Evolutionary conservation across 2,113 vertebrate genomes (phyloP), one percentile per base, ranked within the genome.

Genomic region (Potamarius usumacintae): DNA sequence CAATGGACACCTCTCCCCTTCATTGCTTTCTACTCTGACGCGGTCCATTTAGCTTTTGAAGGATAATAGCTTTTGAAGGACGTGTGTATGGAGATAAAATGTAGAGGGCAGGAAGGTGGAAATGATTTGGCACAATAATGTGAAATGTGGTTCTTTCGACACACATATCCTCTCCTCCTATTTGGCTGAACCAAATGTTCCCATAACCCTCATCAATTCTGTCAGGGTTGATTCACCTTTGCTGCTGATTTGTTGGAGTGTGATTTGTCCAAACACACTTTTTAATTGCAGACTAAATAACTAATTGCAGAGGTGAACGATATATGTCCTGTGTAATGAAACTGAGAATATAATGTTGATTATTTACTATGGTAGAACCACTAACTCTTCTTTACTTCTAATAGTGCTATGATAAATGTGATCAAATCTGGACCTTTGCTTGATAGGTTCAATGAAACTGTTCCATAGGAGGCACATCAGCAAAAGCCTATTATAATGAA

Each of bases 21-120:
- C 53, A 57, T 57, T 22, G n/a, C 69, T 72, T 34, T 69, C 77
- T 72, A 58, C 60, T 63, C 88, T 82, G 77, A 76, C 58, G 58
- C 58, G 62, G 84, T 82, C 84, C 89, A 84, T 86, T 84, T 67
- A 52, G 42, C 42, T 67, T 65, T 62, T 83, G 62, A 67, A 83
- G 76, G 50, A 30, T 90, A 88, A 88, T 84, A 69, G 84, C 84
- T 65, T 88, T 88, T 90, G 83, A 90, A 90, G 89, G 87, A 82
- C 87, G 63, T 34, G 67, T 74, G 76, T 81, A 86, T 77, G n/a
- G 67, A 82, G 77, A 69, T 55, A 48, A 48, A 69, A 67, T 85
- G 79, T 82, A 52, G 67, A 85, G 87, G 86, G 84, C 71, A 76
- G 60, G 67, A 79, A 85, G 57, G 69, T 84, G 63, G 14, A 53